A percentile compares a stretch with the other conserved stretches of the same genome.
Evolutionary conservation across 2,888 invertebrate species (phyloP).

Genomic region (Tridacna gigas): DNA sequence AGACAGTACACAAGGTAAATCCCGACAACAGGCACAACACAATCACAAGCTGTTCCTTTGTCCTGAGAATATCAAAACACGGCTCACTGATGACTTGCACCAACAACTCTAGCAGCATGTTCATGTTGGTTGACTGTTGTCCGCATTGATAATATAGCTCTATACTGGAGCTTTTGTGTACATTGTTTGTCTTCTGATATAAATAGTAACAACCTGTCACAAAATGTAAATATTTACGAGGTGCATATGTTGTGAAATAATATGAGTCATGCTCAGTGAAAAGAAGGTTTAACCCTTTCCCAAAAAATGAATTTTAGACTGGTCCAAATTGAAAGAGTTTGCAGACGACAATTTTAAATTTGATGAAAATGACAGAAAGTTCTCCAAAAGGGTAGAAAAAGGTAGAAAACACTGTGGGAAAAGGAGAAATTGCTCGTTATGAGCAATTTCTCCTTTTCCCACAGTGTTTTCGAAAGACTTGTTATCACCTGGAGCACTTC

Average conservation of each 20-base stretch:
- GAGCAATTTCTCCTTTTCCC: too few relatives aligned
- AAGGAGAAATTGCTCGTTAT: neutral
- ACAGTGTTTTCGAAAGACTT: too few relatives aligned
- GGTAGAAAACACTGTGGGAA: neutral
- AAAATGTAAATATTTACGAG: too few relatives aligned
- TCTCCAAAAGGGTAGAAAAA: neutral
- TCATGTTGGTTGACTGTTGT: slow-evolving; percentile 87
- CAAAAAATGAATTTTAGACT: too few relatives aligned
- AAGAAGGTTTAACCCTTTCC: too few relatives aligned
- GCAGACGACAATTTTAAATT: too few relatives aligned
- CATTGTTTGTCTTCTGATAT: slow-evolving; percentile 91
- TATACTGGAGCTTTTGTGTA: slow-evolving; percentile 95
- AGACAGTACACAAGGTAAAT: too few relatives aligned
- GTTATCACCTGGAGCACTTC: neutral
- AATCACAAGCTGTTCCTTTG: slow-evolving; percentile 89
- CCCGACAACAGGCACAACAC: too few relatives aligned
- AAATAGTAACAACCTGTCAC: slow-evolving; percentile 86
- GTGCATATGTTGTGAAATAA: too few relatives aligned
- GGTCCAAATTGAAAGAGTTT: too few relatives aligned
- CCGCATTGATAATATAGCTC: slow-evolving; percentile 95
- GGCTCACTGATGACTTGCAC: slow-evolving; percentile 96
- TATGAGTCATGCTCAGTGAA: too few relatives aligned
- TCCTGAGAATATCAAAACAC: slow-evolving; percentile 95
- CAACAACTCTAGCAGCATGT: slow-evolving; percentile 93
- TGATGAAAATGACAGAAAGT: too few relatives aligned